Evolutionary conservation across 2,888 invertebrate genomes (phyloP), one percentile per base, ranked within the genome.

Genomic region (Schizaphis graminum): DNA sequence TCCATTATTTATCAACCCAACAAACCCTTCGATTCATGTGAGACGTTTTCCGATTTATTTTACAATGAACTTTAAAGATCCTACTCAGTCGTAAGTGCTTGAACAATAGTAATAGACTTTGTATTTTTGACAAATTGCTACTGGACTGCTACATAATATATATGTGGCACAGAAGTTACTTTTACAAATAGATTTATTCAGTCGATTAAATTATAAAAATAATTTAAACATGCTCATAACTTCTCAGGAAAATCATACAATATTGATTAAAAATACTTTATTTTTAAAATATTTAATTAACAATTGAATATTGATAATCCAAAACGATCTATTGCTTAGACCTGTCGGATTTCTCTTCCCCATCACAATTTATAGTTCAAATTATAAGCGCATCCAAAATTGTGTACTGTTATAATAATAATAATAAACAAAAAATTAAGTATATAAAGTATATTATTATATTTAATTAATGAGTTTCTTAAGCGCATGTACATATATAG

Each of bases 21-120:
- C 85, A 47, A 85, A 90, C 89, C 84, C 85, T 85, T 90, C 90
- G 85, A 61, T 93, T 93, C 85, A 7, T 67, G 41, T 67, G 49
- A 91, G 49, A 87, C 89, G 61, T 94, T 94, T 94, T 67, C 24
- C 94, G 91, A 91, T 94, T 53, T 91, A 87, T 94, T 87, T 94
- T n/a, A 53, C 61, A 84, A 90, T 87, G n/a, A 56, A 93, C 44
- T 89, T 56, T 56, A 67, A 92, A 92, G 61, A 35, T 26, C 87
- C 35, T 3, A 92, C 41, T 53, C 90, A 24, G 35, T 77, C n/a
- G 24, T 47, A 47, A 28, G 61, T 28, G 61, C 67, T 28, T 26
- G 35, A 86, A 86, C 44, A 86, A 47, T 86, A 77, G 77, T 77
- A 77, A 77, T 41, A 77, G 8, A 77, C 35, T 77, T 77, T 77